phyloP scores from a whole-genome alignment of 2,797 vertebrate genomes.

The Microhierax caerulescens region DNA sequence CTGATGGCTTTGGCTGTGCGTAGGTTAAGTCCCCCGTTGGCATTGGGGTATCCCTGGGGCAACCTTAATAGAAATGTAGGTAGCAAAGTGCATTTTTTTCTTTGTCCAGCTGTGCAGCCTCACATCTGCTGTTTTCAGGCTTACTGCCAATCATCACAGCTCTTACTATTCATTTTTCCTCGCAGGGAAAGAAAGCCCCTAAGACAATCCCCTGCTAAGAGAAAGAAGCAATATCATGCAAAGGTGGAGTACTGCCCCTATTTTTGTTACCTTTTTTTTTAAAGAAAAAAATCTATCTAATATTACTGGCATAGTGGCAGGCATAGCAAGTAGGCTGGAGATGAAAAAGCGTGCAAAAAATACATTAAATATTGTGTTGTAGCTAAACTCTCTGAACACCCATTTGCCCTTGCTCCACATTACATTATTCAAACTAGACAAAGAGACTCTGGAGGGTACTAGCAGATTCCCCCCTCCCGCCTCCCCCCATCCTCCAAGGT shows the following conservation, averaged over 20 bases:
- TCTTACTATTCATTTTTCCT: conserved; percentile 1
- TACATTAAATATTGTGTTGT: background rate
- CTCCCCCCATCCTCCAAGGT: background rate
- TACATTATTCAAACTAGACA: background rate
- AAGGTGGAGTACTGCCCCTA: background rate
- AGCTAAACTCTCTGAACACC: background rate
- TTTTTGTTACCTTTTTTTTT: background rate
- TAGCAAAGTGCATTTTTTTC: background rate
- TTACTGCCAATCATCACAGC: conserved; percentile 2
- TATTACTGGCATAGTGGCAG: background rate
- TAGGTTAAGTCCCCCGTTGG: background rate
- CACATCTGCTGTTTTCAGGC: conserved; percentile 6
- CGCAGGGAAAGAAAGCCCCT: background rate
- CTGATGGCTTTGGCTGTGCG: background rate
- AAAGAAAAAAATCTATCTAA: background rate
- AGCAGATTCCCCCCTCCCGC: background rate
- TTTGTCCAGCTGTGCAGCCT: conserved; percentile 11
- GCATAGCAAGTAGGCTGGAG: background rate
- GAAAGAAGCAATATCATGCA: background rate
- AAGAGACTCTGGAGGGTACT: background rate
- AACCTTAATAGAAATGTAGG: background rate
- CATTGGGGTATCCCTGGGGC: background rate
- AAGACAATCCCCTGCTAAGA: background rate
- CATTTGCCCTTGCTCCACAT: background rate
- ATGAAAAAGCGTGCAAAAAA: background rate